A percentile compares a stretch with the other conserved stretches of the same genome.
phyloP scores from a whole-genome alignment of 2,888 invertebrate genomes.

The Pheosia gnoma region DNA sequence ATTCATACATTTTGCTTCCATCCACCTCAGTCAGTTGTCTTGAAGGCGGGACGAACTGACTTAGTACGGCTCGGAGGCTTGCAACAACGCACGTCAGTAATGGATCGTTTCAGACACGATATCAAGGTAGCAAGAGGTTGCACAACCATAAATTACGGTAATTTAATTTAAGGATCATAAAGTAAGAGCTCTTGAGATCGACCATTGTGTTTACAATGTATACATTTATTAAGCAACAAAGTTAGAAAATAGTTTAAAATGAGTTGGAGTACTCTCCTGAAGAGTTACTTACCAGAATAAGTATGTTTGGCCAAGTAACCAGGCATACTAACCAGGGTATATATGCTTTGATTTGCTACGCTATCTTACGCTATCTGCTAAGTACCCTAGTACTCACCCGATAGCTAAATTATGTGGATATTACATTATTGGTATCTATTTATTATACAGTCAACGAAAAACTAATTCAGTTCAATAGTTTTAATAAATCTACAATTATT shows the following conservation, averaged over 20 bases:
- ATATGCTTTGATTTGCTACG: too few relatives aligned
- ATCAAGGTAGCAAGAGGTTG: slow-evolving; percentile 4
- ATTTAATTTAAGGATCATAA: slow-evolving; percentile 4
- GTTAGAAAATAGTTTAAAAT: too few relatives aligned
- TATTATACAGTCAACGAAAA: too few relatives aligned
- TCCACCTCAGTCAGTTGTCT: slow-evolving; percentile 4
- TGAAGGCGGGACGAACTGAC: slow-evolving; percentile 6
- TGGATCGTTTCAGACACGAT: slow-evolving; percentile 4
- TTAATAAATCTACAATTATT: slow-evolving; percentile 10
- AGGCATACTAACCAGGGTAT: too few relatives aligned
- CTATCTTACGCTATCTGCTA: too few relatives aligned
- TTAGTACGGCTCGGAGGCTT: neutral
- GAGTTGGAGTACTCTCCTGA: too few relatives aligned
- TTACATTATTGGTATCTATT: too few relatives aligned
- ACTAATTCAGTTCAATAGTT: neutral
- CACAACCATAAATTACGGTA: neutral
- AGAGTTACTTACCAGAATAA: too few relatives aligned
- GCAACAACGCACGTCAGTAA: slow-evolving; percentile 2
- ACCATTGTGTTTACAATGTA: neutral
- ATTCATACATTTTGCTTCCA: slow-evolving; percentile 4
- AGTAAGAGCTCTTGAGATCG: neutral
- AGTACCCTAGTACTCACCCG: too few relatives aligned
- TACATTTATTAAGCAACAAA: neutral
- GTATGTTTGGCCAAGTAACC: too few relatives aligned
- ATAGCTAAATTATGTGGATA: too few relatives aligned